Conservation (phyloP, 2,888 invertebrate species). For the Antheraea yamamai region DNA sequence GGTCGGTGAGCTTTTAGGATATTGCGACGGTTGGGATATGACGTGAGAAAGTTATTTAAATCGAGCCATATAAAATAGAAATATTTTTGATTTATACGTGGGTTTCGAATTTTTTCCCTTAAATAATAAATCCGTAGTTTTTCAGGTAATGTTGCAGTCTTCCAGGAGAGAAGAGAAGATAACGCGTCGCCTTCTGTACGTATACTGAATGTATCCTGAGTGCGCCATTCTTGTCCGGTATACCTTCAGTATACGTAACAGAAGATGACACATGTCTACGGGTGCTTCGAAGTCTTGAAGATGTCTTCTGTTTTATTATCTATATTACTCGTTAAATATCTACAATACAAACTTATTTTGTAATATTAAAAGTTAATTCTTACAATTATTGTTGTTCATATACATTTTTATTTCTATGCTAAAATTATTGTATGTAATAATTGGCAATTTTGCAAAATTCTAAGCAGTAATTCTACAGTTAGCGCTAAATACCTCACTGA, state of each 20-base stretch:
- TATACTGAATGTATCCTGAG: slow-evolving; percentile 99
- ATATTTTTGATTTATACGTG: slow-evolving; percentile 22
- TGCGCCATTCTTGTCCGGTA: slow-evolving; percentile 96
- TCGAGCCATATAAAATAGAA: slow-evolving; percentile 40
- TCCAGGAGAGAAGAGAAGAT: slow-evolving; percentile 68
- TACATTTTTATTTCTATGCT: too few relatives aligned
- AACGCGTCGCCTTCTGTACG: slow-evolving; percentile 95
- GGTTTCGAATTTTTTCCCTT: neutral
- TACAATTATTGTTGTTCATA: neutral
- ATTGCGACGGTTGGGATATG: slow-evolving; percentile 59
- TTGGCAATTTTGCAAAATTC: neutral
- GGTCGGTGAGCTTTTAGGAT: slow-evolving; percentile 71
- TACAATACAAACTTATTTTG: neutral
- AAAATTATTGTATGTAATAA: too few relatives aligned
- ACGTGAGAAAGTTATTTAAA: slow-evolving; percentile 58
- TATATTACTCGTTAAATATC: neutral
- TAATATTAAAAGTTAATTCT: neutral
- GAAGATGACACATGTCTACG: slow-evolving; percentile 93
- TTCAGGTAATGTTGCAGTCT: slow-evolving; percentile 42
- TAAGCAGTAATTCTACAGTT: neutral
- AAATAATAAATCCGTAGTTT: slow-evolving; percentile 35
- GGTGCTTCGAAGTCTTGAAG: slow-evolving; percentile 26
- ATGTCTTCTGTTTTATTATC: slow-evolving; percentile 16
- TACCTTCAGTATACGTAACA: slow-evolving; percentile 99
- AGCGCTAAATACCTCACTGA: neutral